Evolutionary conservation across 2,113 vertebrate species (phyloP), one percentile per base, ranked within the genome.

Genomic region (Gymnocephalus cernua): DNA sequence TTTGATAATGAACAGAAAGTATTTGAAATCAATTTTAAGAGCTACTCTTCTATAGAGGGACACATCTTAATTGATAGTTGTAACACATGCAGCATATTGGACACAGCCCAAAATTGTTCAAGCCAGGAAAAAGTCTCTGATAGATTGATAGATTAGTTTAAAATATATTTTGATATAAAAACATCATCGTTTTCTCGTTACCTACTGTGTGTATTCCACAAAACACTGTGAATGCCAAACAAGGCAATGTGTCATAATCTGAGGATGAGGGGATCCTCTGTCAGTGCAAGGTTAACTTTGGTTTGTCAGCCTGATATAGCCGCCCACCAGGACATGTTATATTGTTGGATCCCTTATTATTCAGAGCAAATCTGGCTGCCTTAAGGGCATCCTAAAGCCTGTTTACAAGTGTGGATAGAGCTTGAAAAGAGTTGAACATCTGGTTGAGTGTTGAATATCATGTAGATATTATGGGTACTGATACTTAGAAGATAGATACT

Each of bases 331-430:
- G 19, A 82, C 16, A 29, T 58, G 61, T 35, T 44, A 75, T 88
- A 77, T 85, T 90, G 56, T 83, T 88, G 41, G 75, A 79, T 35
- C 84, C 38, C 32, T n/a, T 65, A 63, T 83, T 85, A 77, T n/a
- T 62, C 27, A 76, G 3, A 56, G 27, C 38, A 79, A 87, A 86
- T 86, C 83, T 91, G 86, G 66, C 77, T 54, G 1, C 44, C 10
- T 23, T 80, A 53, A 84, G 83, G 73, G 51, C 77, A 72, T 54
- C 48, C 44, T 45, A 32, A 71, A 0, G 15, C 35, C 32, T 58
- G 61, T 35, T 57, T 14, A 58, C 45, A 64, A 9, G 25, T 58
- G 59, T 61, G 10, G 13, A 15, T 32, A 4, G 32, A 44, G 35
- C 84, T 79, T 48, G 23, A n/a, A 73, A 41, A 56, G 32, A 51